A percentile compares a stretch with the other conserved stretches of the same genome.
Conservation (phyloP, 2,113 vertebrate genomes). For the Cyphomyrus plagiostoma region DNA sequence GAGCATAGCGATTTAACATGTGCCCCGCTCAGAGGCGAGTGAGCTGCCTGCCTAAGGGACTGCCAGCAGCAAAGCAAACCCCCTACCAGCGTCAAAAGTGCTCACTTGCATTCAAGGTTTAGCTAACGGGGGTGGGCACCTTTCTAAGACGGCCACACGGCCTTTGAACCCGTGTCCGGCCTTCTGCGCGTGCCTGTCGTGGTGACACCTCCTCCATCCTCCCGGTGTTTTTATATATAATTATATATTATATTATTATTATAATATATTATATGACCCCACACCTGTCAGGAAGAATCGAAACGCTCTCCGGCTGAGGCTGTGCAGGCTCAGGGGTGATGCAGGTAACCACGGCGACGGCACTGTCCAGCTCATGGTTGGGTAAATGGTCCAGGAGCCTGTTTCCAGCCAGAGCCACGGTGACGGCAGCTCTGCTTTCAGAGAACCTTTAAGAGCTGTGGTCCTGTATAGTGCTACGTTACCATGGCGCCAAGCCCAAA, state of each 20-base stretch:
- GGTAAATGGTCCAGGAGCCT: background rate
- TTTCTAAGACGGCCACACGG: background rate
- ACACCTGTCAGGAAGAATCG: constrained; percentile 52
- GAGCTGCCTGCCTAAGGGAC: background rate
- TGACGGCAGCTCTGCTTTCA: no score
- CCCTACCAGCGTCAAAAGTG: background rate
- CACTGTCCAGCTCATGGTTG: background rate
- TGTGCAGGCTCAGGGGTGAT: constrained; percentile 39
- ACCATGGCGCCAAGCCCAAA: background rate
- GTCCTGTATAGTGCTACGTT: background rate
- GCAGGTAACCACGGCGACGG: background rate
- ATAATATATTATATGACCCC: constrained; percentile 16
- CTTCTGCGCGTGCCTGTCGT: background rate
- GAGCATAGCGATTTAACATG: background rate
- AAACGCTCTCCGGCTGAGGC: constrained; percentile 45
- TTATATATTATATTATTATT: no score
- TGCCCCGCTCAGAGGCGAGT: background rate
- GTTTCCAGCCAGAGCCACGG: background rate
- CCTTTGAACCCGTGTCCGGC: background rate
- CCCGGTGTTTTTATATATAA: constrained; percentile 10
- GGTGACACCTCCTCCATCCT: constrained; percentile 15
- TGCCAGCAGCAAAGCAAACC: background rate
- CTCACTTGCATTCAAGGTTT: background rate
- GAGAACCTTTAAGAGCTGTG: background rate
- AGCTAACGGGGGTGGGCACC: background rate